Evolutionary conservation across 2,888 invertebrate genomes (phyloP).

Genomic region (Drosophila kambysellisi): DNA sequence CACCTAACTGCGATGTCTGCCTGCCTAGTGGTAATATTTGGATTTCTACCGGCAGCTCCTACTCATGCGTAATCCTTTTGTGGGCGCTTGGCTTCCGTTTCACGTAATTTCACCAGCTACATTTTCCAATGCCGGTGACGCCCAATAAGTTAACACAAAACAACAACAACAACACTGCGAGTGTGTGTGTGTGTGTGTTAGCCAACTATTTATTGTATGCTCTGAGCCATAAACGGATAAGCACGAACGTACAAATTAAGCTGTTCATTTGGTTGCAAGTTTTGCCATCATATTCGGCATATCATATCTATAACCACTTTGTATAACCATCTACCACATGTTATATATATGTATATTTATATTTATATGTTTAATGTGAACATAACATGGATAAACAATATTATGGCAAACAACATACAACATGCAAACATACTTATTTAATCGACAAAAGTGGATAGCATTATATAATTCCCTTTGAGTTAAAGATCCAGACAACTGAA

Average conservation of each 20-base stretch:
- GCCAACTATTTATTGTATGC: slow-evolving; percentile 48
- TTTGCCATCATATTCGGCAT: slow-evolving; percentile 20
- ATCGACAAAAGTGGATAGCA: neutral
- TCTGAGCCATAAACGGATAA: slow-evolving; percentile 48
- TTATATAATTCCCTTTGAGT: neutral
- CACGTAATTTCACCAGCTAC: slow-evolving; percentile 48
- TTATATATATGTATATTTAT: neutral
- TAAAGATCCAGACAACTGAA: neutral
- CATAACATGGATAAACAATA: neutral
- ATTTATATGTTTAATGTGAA: neutral
- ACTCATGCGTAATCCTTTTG: slow-evolving; percentile 67
- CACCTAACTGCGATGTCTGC: neutral
- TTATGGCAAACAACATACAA: neutral
- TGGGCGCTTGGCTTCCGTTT: slow-evolving; percentile 54
- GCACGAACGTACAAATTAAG: slow-evolving; percentile 55
- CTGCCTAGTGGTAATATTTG: slow-evolving; percentile 18
- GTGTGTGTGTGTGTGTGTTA: slow-evolving; percentile 10
- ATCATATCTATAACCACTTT: slow-evolving; percentile 8
- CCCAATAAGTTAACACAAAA: slow-evolving; percentile 32
- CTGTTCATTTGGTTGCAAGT: slow-evolving; percentile 33
- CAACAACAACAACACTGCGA: slow-evolving; percentile 1
- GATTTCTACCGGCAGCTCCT: slow-evolving; percentile 28
- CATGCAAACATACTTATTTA: neutral
- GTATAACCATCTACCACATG: neutral
- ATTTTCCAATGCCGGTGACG: slow-evolving; percentile 40